Base-by-base conservation (phyloP, 1,140 invertebrate species). In the Drosophila busckii region DNA sequence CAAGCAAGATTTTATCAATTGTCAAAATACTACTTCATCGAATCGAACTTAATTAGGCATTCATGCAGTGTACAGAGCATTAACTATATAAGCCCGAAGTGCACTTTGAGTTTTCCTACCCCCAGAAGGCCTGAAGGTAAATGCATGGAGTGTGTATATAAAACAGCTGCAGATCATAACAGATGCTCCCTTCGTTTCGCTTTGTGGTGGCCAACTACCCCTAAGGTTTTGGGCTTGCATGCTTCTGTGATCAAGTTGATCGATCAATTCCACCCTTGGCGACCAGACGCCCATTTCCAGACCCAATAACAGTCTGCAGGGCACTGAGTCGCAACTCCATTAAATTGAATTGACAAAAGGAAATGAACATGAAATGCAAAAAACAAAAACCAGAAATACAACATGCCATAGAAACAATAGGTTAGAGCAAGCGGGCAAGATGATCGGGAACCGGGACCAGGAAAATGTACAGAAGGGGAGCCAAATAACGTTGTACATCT, bases 301-400 rank as follows among this genome's bases (percentile, higher is more conserved):
- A 2, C n/a, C 13, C 37, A 38, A 23, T 7, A 22, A 40, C 35
- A 35, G 31, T 50, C 45, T n/a, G 7, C 28, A 52, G 19, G 15
- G 9, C 15, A 32, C 29, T 38, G 53, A 53, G 37, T 53, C 54
- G 50, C 70, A 80, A 82, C 73, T 80, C 75, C 73, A 78, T 82
- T 80, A 80, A 78, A 78, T 78, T 69, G 75, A 80, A 80, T 78
- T 73, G 73, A 78, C 73, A 78, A 78, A 78, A 68, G 73, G 73
- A 78, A 78, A 78, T 78, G 73, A 78, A 78, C 73, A 78, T 73
- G 68, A 78, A 67, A 80, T 78, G 73, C 73, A 63, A 78, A 78
- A 78, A 76, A 61, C 9, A 25, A 44, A 31, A 4, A 9, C 26
- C 3, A 37, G 23, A 46, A 66, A 41, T 38, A 40, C 26, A 45